Conservation (phyloP, 2,797 vertebrate genomes). For the Hafferia zeledoni region DNA sequence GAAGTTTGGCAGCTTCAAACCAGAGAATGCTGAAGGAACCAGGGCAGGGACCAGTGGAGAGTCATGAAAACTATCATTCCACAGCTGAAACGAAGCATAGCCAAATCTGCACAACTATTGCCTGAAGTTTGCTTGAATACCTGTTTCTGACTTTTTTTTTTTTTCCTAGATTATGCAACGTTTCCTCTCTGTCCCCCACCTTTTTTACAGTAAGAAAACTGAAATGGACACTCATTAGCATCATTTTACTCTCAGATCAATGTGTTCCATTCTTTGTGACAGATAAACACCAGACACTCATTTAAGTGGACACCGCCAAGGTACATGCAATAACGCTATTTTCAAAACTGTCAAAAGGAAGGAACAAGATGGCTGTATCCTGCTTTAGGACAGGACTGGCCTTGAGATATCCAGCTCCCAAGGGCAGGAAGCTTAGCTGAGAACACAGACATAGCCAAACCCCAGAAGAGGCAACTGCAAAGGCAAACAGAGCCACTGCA, state of each 20-base stretch:
- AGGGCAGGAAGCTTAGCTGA: not conserved
- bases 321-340: not conserved
- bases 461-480: not conserved
- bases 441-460: rapidly evolving
- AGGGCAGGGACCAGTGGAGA: not conserved
- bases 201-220: not conserved
- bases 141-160: rapidly evolving
- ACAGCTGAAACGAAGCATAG: not conserved
- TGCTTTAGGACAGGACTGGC: not conserved
- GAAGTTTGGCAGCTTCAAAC: not conserved
- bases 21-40: not conserved
- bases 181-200: not conserved
- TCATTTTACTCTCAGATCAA: not conserved
- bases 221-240: not conserved
- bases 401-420: rapidly evolving
- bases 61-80: not conserved
- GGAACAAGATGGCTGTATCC: not conserved
- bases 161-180: rapidly evolving
- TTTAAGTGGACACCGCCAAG: not conserved
- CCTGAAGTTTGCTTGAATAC: not conserved
- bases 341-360: not conserved
- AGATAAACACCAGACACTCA: not conserved
- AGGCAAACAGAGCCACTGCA: not conserved
- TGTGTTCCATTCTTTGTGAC: not conserved
- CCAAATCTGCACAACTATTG: not conserved